Percentiles rank a stretch among this genome's conserved stretches.
Evolutionary conservation across 2,888 invertebrate species (phyloP).

Genomic region (Piscicola geometra): DNA sequence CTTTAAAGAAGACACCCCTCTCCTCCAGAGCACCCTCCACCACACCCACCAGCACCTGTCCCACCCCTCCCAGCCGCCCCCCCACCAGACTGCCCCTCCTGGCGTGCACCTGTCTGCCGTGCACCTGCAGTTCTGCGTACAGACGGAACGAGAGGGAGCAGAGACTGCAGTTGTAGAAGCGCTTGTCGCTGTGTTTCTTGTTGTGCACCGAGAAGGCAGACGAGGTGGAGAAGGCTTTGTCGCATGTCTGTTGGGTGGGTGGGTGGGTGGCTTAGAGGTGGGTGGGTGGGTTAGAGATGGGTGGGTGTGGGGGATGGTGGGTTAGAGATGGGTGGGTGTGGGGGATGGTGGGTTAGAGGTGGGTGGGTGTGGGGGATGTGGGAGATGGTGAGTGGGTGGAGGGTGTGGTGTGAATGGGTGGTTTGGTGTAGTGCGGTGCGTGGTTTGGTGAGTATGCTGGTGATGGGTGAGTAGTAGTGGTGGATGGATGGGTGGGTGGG

Average conservation of each 20-base stretch:
- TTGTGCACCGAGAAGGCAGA: constrained; percentile 69
- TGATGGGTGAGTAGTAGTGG: too few species aligned
- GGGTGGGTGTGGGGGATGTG: too few species aligned
- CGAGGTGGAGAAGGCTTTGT: constrained; percentile 68
- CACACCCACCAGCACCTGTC: constrained; percentile 53
- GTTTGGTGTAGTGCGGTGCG: too few species aligned
- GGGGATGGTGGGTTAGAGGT: too few species aligned
- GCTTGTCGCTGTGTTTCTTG: constrained; percentile 65
- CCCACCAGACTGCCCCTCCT: constrained; percentile 66
- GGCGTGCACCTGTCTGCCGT: constrained; percentile 65
- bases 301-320: too few species aligned
- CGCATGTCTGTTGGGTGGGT: constrained; percentile 57
- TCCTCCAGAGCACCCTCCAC: not conserved
- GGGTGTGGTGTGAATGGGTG: too few species aligned
- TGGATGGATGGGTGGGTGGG: too few species aligned
- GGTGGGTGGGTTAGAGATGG: not conserved
- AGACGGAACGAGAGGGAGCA: constrained; percentile 68
- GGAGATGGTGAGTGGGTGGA: too few species aligned
- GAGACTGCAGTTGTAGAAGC: constrained; percentile 69
- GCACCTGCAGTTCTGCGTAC: constrained; percentile 54
- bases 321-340: not conserved
- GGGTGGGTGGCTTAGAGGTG: not conserved
- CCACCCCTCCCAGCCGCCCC: constrained; percentile 66
- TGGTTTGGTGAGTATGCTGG: too few species aligned
- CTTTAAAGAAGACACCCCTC: not conserved